phyloP scores from a whole-genome alignment of 1,140 invertebrate species.

The Proctacanthus coquilletti region DNA sequence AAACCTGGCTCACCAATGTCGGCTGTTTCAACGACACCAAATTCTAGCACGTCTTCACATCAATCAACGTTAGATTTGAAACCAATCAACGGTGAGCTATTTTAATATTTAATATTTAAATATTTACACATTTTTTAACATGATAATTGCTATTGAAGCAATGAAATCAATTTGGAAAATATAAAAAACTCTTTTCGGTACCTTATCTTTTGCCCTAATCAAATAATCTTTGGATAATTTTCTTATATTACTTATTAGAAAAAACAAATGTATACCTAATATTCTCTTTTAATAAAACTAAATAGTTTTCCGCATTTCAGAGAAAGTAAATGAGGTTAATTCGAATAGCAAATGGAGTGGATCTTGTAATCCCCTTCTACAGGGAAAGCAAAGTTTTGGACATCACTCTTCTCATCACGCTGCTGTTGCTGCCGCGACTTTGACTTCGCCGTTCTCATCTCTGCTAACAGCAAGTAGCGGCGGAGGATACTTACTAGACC shows the following conservation, averaged over 20 bases:
- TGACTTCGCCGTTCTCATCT: slow-evolving; percentile 25
- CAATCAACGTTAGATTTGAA: slow-evolving; percentile 32
- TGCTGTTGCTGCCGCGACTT: slow-evolving; percentile 22
- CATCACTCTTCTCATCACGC: slow-evolving; percentile 22
- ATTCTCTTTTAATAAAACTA: background rate
- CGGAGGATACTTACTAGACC: slow-evolving; percentile 11
- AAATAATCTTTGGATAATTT: no score
- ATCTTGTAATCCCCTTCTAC: slow-evolving; percentile 3
- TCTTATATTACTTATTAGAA: no score
- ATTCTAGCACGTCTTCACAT: slow-evolving; percentile 28
- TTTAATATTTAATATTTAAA: no score
- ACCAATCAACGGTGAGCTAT: slow-evolving; percentile 29
- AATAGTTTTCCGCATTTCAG: slow-evolving; percentile 2
- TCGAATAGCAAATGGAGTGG: slow-evolving; percentile 7
- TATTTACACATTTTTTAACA: background rate
- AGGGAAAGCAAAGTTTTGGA: background rate
- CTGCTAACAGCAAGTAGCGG: slow-evolving; percentile 24
- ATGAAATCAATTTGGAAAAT: no score
- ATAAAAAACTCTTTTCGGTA: no score
- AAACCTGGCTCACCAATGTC: slow-evolving; percentile 32
- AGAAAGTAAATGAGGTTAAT: slow-evolving; percentile 6
- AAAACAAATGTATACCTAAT: no score
- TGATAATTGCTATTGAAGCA: no score
- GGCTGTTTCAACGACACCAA: slow-evolving; percentile 30
- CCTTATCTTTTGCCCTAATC: no score